These are phyloP conservation scores for Camponotus pennsylvanicus DNA, from an alignment of 1,140 invertebrate genomes.

Conservation along the genomic window DNA sequence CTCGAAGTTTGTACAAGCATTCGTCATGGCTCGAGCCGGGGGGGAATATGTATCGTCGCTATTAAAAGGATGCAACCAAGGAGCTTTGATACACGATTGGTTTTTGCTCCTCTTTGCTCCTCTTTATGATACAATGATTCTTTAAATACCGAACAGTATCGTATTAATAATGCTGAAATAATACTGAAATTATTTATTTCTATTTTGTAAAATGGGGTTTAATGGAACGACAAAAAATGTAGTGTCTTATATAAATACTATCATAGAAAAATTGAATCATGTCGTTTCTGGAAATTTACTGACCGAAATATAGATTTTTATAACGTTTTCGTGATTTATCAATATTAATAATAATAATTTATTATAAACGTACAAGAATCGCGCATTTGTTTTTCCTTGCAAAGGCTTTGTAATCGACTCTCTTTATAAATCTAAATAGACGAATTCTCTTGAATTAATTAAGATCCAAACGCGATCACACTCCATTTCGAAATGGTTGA, in stretches of 20 bases:
- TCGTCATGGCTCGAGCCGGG: constrained; percentile 64
- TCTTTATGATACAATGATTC: background rate
- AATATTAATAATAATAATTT: background rate
- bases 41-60: background rate
- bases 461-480: background rate
- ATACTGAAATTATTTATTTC: constrained; percentile 5
- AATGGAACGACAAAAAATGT: background rate
- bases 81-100: constrained; percentile 31
- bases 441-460: background rate
- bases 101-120: background rate
- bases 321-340: constrained; percentile 10
- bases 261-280: constrained; percentile 31
- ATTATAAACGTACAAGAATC: background rate
- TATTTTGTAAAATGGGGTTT: background rate
- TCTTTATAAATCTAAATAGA: background rate
- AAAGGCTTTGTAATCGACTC: background rate
- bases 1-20: constrained; percentile 70
- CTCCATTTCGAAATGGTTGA: background rate
- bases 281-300: constrained; percentile 39
- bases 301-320: constrained; percentile 54
- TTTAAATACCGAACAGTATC: background rate
- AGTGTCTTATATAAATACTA: constrained; percentile 60
- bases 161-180: background rate
- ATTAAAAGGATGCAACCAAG: constrained; percentile 35
- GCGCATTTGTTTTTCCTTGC: background rate